Evolutionary conservation across 2,888 invertebrate genomes (phyloP), one percentile per base, ranked within the genome.

Genomic region (Priocnemis perturbator): DNA sequence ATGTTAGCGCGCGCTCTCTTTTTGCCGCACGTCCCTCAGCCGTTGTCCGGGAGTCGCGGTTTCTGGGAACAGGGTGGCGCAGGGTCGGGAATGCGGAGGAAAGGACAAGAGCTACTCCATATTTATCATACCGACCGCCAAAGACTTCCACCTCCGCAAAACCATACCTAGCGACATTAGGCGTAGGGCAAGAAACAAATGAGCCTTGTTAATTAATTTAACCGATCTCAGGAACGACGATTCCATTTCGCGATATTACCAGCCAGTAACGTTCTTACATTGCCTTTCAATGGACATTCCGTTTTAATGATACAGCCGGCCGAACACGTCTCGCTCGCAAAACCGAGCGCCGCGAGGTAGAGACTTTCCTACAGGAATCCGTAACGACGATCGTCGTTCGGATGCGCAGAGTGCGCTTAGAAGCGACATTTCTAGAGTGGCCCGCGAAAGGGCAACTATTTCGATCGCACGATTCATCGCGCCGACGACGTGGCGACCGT

Each of bases 41-140:
- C 21, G 21, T 45, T 50, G 63, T 50, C 58, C 64, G 63, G 75
- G 78, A 81, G 78, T 80, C 76, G 72, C 71, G 75, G 68, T 77
- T 81, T 81, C 82, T 77, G 77, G 79, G 82, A 82, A 82, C 68
- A 61, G 48, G 52, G 48, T 75, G 69, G 70, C 67, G 53, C 59
- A 37, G 37, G 64, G 44, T 53, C 59, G 65, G 20, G 75, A 76
- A 71, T 75, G 75, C 71, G 64, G 69, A 67, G 74, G 71, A 69
- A 76, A 64, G 71, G 72, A 67, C 65, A 63, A 47, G 67, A 59
- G 58, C 76, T 76, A 73, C 73, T 73, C 70, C 72, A 72, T 77
- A 74, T 77, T 77, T 77, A 76, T 76, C 76, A 75, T 69, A 74
- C 66, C 58, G 66, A 47, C 69, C 76, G 71, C 60, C 70, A 73